Evolutionary conservation across 35 echinoderm and acorn worm species (phyloP).

Genomic region (Heliocidaris tuberculata): DNA sequence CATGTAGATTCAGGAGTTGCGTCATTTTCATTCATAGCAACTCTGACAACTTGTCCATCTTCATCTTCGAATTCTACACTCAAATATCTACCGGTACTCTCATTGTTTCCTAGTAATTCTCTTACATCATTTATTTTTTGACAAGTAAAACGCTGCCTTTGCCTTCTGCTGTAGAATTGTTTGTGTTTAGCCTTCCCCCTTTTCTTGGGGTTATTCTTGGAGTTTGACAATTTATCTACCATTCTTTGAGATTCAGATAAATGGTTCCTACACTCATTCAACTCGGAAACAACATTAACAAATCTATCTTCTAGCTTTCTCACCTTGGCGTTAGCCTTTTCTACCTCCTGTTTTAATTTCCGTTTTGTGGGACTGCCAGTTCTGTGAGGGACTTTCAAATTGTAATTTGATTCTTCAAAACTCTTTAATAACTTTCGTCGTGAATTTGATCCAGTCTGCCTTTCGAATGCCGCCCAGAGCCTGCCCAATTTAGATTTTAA

Average conservation of each 20-base stretch:
- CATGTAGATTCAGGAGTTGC: background rate
- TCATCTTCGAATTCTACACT: constrained; percentile 56
- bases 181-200: constrained; percentile 52
- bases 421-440: too few species aligned
- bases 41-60: constrained; percentile 48
- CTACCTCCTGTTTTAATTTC: too few species aligned
- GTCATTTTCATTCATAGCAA: constrained; percentile 22
- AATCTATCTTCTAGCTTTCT: too few species aligned
- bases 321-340: too few species aligned
- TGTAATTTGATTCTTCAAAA: too few species aligned
- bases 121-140: constrained; percentile 49
- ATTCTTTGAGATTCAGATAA: constrained; percentile 59
- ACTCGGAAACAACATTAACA: background rate
- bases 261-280: constrained; percentile 43
- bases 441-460: too few species aligned
- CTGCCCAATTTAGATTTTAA: too few species aligned
- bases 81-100: background rate
- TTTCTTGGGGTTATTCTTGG: too few species aligned
- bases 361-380: too few species aligned
- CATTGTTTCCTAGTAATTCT: constrained; percentile 14
- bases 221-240: constrained; percentile 45
- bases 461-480: too few species aligned
- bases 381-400: too few species aligned
- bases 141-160: constrained; percentile 32
- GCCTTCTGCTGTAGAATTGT: constrained; percentile 52